Evolutionary conservation across 2,888 invertebrate genomes (phyloP).

Genomic region (Pollenia griseotomentosa): DNA sequence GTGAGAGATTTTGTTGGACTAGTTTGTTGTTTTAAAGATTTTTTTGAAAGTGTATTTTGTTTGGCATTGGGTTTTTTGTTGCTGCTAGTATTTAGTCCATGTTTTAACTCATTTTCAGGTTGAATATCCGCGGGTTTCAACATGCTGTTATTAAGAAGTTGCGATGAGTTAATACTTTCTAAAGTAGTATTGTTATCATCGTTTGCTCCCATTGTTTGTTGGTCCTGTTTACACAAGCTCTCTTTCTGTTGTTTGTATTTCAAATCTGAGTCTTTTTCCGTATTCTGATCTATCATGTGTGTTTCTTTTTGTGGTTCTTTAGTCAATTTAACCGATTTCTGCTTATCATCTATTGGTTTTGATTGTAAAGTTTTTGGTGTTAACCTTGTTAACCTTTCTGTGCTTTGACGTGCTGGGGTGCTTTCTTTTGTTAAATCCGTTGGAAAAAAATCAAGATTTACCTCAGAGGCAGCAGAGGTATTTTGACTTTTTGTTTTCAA

Average conservation of each 20-base stretch:
- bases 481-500: conserved; percentile 61
- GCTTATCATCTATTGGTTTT: conserved; percentile 1
- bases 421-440: not conserved
- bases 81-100: not conserved
- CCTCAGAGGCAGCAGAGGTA: not conserved
- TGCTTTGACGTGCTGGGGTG: not conserved
- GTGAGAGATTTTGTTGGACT: conserved; percentile 3
- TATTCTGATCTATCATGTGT: not conserved
- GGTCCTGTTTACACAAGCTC: not conserved
- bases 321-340: not conserved
- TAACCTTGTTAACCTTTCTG: not conserved
- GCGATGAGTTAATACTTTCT: not conserved
- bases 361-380: not conserved
- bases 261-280: not conserved
- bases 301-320: not conserved
- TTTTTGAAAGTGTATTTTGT: not conserved
- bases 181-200: not conserved
- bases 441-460: not conserved
- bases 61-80: conserved; percentile 29
- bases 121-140: conserved; percentile 11
- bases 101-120: not conserved
- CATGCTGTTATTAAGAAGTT: conserved; percentile 6
- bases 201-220: not conserved
- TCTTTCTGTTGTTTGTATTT: not conserved
- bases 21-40: not conserved